Base-by-base conservation (phyloP, 2,797 vertebrate species). In the Microctenopoma steveboyesi region DNA sequence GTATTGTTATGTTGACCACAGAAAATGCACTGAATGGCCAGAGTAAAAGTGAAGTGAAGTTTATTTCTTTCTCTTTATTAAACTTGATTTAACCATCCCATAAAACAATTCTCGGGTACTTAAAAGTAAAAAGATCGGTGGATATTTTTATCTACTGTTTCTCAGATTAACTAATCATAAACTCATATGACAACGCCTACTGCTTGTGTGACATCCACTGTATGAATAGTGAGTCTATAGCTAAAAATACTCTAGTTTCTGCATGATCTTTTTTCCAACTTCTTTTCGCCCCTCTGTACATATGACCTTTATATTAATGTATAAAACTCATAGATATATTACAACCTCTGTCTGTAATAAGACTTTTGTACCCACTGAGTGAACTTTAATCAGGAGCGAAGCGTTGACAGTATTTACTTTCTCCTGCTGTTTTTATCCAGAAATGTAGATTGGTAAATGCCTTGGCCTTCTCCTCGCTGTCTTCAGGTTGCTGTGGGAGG, bases 361-460 rank as follows among this genome's bases (percentile, higher is more conserved):
- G 72, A 61, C 40, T 48, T 73, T 1, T 28, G 18, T 64, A 9
- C 42, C 62, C 35, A 66, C 56, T 67, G 69, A 76, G 58, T 75
- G 72, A 78, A 86, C 68, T 76, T 78, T 78, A 84, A 84, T 86
- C 67, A 74, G 47, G 13, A 30, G 27, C 0, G 12, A 65, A 47
- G 40, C 15, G 4, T 18, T 66, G 51, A 33, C 71, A 82, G 43
- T 74, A 43, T 83, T 74, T 72, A 60, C 69, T 63, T 78, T 78
- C 66, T 58, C 15, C 47, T 70, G 69, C 58, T 76, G 69, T 57
- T 85, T 69, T 72, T 52, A 65, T 60, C 35, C 53, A 70, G 40
- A 64, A 40, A 83, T 74, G 72, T 64, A 80, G 74, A 83, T 80
- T 58, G 37, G 48, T 74, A 70, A 78, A 78, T 59, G 66, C 54